Evolutionary conservation across 2,797 vertebrate species (phyloP).

Genomic region (Lutjanus argentimaculatus): DNA sequence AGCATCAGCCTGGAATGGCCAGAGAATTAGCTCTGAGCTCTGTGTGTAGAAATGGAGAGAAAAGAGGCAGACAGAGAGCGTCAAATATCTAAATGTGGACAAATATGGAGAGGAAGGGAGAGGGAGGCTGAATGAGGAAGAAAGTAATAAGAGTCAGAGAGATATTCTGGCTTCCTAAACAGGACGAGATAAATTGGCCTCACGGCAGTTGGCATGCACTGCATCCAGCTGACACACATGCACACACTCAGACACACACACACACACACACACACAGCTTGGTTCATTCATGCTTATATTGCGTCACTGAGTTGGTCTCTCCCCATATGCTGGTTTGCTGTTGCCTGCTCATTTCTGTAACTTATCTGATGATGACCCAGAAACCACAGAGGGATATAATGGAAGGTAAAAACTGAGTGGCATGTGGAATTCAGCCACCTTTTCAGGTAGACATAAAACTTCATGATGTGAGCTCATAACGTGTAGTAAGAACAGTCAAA

Average conservation of each 20-base stretch:
- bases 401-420: background rate
- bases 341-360: conserved; percentile 43
- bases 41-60: conserved; percentile 14
- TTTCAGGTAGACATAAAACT: background rate
- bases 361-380: conserved; percentile 26
- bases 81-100: conserved; percentile 31
- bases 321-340: conserved; percentile 35
- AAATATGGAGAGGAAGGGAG: conserved; percentile 5
- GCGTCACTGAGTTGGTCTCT: conserved; percentile 37
- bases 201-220: conserved; percentile 54
- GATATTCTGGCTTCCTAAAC: conserved; percentile 47
- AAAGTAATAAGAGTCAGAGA: conserved; percentile 23
- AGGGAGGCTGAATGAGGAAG: background rate
- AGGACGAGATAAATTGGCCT: conserved; percentile 54
- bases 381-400: background rate
- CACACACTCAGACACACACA: conserved; percentile 23
- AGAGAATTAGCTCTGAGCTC: conserved; percentile 14
- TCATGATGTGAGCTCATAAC: background rate
- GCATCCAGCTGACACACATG: conserved; percentile 37
- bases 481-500: background rate
- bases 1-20: conserved; percentile 21
- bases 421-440: background rate
- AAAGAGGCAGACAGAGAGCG: conserved; percentile 27
- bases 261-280: conserved; percentile 7
- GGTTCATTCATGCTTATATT: conserved; percentile 49